These are phyloP conservation scores for Tortrix viridana DNA, from an alignment of 2,888 invertebrate genomes.

Conservation along the genomic window DNA sequence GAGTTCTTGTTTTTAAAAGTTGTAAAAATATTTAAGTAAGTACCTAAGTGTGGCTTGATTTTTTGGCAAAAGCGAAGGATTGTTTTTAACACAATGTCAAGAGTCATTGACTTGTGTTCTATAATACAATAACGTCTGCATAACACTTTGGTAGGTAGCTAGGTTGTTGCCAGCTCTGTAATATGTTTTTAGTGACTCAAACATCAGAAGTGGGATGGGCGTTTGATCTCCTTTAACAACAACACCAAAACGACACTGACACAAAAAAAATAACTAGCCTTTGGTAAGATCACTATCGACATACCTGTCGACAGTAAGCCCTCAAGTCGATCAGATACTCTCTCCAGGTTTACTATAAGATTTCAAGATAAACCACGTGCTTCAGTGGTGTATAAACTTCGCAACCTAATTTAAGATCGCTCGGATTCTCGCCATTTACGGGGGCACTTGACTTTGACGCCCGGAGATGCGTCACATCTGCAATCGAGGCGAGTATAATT, in stretches of 20 bases:
- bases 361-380: not conserved
- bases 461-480: slow-evolving; percentile 38
- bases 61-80: not conserved
- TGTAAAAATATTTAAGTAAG: not conserved
- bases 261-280: too few relatives aligned
- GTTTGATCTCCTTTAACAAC: too few relatives aligned
- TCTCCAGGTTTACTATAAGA: not conserved
- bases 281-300: too few relatives aligned
- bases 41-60: not conserved
- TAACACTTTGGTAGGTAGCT: too few relatives aligned
- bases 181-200: too few relatives aligned
- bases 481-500: slow-evolving; percentile 21
- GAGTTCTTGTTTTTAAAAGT: not conserved
- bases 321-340: not conserved
- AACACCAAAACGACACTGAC: too few relatives aligned
- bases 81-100: not conserved
- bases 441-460: slow-evolving; percentile 68
- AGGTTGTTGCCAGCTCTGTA: too few relatives aligned
- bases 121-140: not conserved
- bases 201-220: too few relatives aligned
- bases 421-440: slow-evolving; percentile 63
- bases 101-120: not conserved
- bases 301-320: too few relatives aligned
- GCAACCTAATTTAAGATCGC: slow-evolving; percentile 31
- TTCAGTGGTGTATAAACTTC: not conserved